Evolutionary conservation across 2,888 invertebrate genomes (phyloP).

Genomic region (Pyrgus malvae): DNA sequence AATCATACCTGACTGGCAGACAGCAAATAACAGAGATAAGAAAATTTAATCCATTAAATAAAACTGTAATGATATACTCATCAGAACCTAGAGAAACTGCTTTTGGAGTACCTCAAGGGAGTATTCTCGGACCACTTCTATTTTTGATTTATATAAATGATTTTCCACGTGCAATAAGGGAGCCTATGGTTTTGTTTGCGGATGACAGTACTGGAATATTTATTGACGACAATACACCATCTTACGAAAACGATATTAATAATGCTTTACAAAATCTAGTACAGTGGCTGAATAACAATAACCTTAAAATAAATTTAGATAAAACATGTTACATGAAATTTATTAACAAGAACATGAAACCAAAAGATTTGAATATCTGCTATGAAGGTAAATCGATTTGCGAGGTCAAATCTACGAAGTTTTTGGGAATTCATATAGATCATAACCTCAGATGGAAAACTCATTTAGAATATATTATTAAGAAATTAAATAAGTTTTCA

Average conservation of each 20-base stretch:
- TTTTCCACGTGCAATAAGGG: background rate
- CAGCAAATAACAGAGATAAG: slow-evolving; percentile 3
- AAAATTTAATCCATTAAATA: background rate
- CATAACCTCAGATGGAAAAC: background rate
- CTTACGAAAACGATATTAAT: background rate
- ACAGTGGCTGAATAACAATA: background rate
- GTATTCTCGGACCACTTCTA: slow-evolving; percentile 1
- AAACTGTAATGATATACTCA: background rate
- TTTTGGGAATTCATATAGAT: background rate
- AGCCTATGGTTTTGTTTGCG: background rate
- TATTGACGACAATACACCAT: background rate
- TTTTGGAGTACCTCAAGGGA: background rate
- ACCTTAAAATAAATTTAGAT: background rate
- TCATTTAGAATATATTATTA: slow-evolving; percentile 10
- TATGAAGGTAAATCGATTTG: background rate
- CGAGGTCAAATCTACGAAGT: background rate
- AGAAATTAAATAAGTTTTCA: background rate
- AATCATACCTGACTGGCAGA: background rate
- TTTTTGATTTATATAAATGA: slow-evolving; percentile 1
- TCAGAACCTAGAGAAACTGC: background rate
- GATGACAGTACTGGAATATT: background rate
- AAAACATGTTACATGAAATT: background rate
- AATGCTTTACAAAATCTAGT: background rate
- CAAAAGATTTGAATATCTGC: background rate
- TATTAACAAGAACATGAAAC: background rate